These are phyloP conservation scores for Diarsia mendica DNA, from an alignment of 2,888 invertebrate genomes.

Conservation along the genomic window DNA sequence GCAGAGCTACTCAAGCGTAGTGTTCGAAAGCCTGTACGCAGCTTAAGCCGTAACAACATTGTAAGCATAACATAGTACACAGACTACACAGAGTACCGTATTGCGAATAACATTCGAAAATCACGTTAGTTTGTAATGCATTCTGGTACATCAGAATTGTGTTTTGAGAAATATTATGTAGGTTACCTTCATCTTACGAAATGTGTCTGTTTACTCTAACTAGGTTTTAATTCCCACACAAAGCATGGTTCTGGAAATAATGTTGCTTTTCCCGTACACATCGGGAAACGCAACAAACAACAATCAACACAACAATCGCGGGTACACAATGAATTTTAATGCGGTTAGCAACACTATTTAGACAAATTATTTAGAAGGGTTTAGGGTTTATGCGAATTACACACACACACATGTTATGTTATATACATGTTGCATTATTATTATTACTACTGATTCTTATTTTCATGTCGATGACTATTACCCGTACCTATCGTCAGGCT, in stretches of 20 bases:
- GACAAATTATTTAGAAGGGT: no score
- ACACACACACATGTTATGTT: no score
- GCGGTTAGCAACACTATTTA: not conserved
- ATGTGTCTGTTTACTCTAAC: not conserved
- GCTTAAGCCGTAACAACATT: slow-evolving; percentile 51
- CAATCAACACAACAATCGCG: no score
- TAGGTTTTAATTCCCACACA: not conserved
- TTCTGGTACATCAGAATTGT: not conserved
- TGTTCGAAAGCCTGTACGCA: slow-evolving; percentile 31
- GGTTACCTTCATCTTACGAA: not conserved
- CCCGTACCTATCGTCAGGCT: not conserved
- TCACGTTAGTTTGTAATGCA: not conserved
- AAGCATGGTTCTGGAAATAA: not conserved
- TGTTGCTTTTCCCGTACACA: not conserved
- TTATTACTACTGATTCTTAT: no score
- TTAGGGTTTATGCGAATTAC: not conserved
- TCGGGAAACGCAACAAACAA: no score
- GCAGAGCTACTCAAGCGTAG: slow-evolving; percentile 40
- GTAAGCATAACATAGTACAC: slow-evolving; percentile 20
- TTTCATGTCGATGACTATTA: not conserved
- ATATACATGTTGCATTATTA: no score
- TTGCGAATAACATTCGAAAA: slow-evolving; percentile 28
- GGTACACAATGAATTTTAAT: not conserved
- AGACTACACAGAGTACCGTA: slow-evolving; percentile 1
- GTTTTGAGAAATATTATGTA: not conserved